A percentile compares a stretch with the other conserved stretches of the same genome.
Conservation (phyloP, 2,113 vertebrate genomes). For the Marmota flaviventris region DNA sequence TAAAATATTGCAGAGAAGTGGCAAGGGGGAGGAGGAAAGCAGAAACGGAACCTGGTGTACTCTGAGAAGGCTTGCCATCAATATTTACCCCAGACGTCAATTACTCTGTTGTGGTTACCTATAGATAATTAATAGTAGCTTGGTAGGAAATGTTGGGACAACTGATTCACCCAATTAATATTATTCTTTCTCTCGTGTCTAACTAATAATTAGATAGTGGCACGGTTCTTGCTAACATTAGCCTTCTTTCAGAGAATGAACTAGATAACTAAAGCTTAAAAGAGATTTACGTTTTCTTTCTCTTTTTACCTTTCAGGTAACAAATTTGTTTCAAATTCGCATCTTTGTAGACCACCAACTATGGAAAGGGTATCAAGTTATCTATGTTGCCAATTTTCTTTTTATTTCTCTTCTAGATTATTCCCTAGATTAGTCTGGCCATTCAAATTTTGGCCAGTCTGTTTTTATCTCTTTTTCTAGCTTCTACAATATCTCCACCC, state of each 20-base stretch:
- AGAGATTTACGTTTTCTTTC: slow-evolving; percentile 71
- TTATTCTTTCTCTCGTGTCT: slow-evolving; percentile 70
- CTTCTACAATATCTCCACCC: slow-evolving; percentile 82
- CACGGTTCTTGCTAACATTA: slow-evolving; percentile 51
- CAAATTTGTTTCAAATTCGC: slow-evolving; percentile 23
- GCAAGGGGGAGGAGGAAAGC: not conserved
- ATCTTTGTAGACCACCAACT: slow-evolving; percentile 68
- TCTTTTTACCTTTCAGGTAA: slow-evolving; percentile 75
- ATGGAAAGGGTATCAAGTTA: slow-evolving; percentile 56
- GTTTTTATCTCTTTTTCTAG: slow-evolving; percentile 64
- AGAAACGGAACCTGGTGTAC: slow-evolving; percentile 35
- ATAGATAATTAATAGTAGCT: not conserved
- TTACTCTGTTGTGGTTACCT: slow-evolving; percentile 35
- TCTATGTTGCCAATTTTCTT: slow-evolving; percentile 58
- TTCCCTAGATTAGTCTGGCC: slow-evolving; percentile 73
- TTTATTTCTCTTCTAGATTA: slow-evolving; percentile 72
- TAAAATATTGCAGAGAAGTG: slow-evolving; percentile 54
- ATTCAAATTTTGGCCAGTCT: slow-evolving; percentile 76
- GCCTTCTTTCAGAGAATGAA: slow-evolving; percentile 70
- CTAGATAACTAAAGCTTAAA: slow-evolving; percentile 39
- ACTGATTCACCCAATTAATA: slow-evolving; percentile 52
- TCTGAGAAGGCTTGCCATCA: not conserved
- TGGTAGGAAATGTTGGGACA: slow-evolving; percentile 57
- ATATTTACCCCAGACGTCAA: not conserved
- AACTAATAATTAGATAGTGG: slow-evolving; percentile 55